Base-by-base conservation (phyloP, 2,797 vertebrate genomes). In the Hylomyscus alleni region DNA sequence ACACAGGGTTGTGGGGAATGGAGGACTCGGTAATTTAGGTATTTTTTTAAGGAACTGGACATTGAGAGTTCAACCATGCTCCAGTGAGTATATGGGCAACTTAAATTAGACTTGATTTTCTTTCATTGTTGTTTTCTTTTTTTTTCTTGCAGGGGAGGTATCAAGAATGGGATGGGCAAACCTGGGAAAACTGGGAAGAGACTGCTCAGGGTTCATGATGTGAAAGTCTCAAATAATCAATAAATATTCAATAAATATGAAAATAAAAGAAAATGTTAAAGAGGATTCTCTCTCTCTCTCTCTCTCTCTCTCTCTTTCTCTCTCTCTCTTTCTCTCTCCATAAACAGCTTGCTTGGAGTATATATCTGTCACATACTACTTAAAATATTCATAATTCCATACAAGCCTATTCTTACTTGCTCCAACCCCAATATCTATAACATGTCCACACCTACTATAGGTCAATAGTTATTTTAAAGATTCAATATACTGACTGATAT, bases 391-490 rank as follows among this genome's bases (percentile, higher is more conserved):
- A 58, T 50, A 19, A 80, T 8, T 56, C 67, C 13, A 52, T 26
- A 72, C 52, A 58, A 94, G 58, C 7, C 44, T 47, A 12, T 31
- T 60, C 26, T 56, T 31, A 4, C 4, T 81, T 84, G 10, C 7
- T 26, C 17, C 15, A 89, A 37, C 1, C 22, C 62, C 24, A 72
- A 10, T 24, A 13, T 37, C 50, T n/a, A 54, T 40, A 69, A 44
- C 0, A 20, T 58, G 75, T 34, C 3, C 7, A 84, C 4, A 50
- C 62, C 75, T n/a, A 5, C 3, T n/a, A n/a, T 44, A 11, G 14
- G 22, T 37, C 56, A 11, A 75, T 82, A 52, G 10, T 78, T 90
- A 76, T 87, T 92, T 96, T 94, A 47, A 94, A 85, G 10, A 95
- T 90, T 91, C 92, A 81, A 83, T 50, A 7, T 0, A 34, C 14